Evolutionary conservation across 2,888 invertebrate species (phyloP).

Genomic region (Neoascia interrupta): DNA sequence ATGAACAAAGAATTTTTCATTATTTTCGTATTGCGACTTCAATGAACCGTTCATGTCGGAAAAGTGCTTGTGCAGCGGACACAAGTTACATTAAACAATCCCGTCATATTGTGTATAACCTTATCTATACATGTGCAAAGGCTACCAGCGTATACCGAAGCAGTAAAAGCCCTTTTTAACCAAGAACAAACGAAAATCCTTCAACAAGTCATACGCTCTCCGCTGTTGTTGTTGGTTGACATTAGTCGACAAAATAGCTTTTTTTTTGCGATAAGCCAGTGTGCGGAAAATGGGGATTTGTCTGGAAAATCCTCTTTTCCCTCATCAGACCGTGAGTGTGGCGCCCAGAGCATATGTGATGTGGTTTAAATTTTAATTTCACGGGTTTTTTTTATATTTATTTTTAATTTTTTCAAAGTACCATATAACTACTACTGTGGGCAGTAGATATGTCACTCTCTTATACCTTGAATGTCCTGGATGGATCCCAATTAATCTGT

Average conservation of each 20-base stretch:
- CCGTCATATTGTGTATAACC: constrained; percentile 17
- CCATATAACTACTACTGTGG: constrained; percentile 42
- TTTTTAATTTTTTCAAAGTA: constrained; percentile 23
- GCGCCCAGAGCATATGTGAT: constrained; percentile 38
- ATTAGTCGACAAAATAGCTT: constrained; percentile 39
- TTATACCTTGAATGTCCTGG: constrained; percentile 80
- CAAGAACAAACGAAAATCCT: constrained; percentile 19
- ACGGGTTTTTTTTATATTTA: not conserved
- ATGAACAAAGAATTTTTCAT: not conserved
- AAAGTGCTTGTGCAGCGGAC: constrained; percentile 39
- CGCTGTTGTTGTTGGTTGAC: not conserved
- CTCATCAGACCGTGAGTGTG: constrained; percentile 24
- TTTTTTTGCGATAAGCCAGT: constrained; percentile 58
- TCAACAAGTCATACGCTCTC: constrained; percentile 53
- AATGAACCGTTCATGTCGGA: constrained; percentile 9
- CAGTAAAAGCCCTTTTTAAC: not conserved
- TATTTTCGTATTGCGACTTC: constrained; percentile 9
- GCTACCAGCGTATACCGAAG: not conserved
- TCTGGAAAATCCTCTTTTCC: constrained; percentile 7
- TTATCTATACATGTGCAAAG: constrained; percentile 1
- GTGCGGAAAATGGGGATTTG: constrained; percentile 51
- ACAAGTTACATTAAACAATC: constrained; percentile 32
- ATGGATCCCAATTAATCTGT: constrained; percentile 80
- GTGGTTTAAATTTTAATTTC: constrained; percentile 33
- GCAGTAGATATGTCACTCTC: constrained; percentile 43